Base-by-base conservation (phyloP, 2,888 invertebrate species). In the Melipona bicolor region DNA sequence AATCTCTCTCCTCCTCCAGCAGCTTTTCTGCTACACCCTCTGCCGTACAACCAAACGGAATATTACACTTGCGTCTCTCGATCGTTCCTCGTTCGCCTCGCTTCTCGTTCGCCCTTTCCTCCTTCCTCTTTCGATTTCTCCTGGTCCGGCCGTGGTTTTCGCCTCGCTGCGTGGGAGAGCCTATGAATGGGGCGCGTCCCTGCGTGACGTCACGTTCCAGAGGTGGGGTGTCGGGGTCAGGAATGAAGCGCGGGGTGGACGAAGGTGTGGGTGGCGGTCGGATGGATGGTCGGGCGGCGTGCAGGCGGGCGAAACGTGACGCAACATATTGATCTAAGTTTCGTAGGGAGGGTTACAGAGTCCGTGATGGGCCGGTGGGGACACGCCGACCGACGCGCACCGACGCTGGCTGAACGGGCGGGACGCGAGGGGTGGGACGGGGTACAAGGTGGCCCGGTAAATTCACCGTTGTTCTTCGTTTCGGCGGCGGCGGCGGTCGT, bases 311-410 rank as follows among this genome's bases (percentile, higher is more conserved):
- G 89, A 91, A 91, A 94, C 92, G 93, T 94, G 94, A 94, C 94
- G 94, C 94, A 94, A 94, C 91, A 94, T 94, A 94, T 94, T 94
- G 94, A 94, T 94, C 93, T 92, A 93, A 91, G 92, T 93, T 92
- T 92, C 91, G 91, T 90, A 89, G 89, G 85, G 85, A 88, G 89
- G 86, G 84, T 84, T 81, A 78, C 84, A 72, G 32, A 68, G 82
- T 72, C 67, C 71, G 74, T 62, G 77, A 87, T 86, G 79, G 43
- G 43, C 43, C 43, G 43, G 43, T 43, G 43, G 77, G 83, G 79
- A 52, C 65, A 54, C 54, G 27, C 19, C 19, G n/a, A 6, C 71
- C 69, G 71, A 62, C 43, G 72, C 64, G 69, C 78, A 74, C 64
- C 65, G 77, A 43, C 43, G 43, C 0, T 11, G 75, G 81, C n/a